Base-by-base conservation (phyloP, 2,797 vertebrate species). In the Acanthurus lineatus region DNA sequence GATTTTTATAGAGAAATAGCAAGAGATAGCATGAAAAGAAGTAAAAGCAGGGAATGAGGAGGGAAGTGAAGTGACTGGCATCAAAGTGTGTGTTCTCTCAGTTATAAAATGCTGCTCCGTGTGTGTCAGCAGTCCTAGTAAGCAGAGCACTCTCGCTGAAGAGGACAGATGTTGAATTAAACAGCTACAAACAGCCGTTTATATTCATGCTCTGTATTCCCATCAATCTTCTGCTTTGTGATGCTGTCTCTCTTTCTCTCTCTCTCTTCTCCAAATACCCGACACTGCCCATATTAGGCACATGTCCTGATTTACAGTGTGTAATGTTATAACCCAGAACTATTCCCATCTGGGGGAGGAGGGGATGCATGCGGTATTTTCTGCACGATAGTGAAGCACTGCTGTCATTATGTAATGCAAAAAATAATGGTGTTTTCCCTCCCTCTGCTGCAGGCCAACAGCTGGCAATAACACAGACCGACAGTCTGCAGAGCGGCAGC, bases 151-250 rank as follows among this genome's bases (percentile, higher is more conserved):
- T 67, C 62, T 32, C 8, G n/a, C 65, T 59, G 73, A 69, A 59
- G 81, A 60, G 78, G 86, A 83, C 81, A 89, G 90, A 89, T 89
- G 89, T 79, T 77, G 82, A 77, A 76, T 78, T 75, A 74, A 77
- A 83, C 69, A 51, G 82, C 68, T 61, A 70, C 49, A 70, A 85
- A 83, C 89, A 81, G 81, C 80, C 80, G 83, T 82, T 89, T 63
- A 72, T 38, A 56, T 72, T 76, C 67, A 64, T 60, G 56, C 47
- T 66, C 61, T 71, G 38, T 1, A 53, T 69, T 49, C 42, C 20
- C 61, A 54, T 79, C 67, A 48, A 16, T 77, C 61, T 45, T 22
- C 16, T 69, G 73, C 70, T 74, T 45, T 20, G 54, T 49, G 51
- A 52, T 5, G 38, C 77, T 42, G 25, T 25, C 25, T 25, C 25